A percentile compares a stretch with the other conserved stretches of the same genome.
phyloP scores from a whole-genome alignment of 2,797 vertebrate species.

The Gymnothorax javanicus region DNA sequence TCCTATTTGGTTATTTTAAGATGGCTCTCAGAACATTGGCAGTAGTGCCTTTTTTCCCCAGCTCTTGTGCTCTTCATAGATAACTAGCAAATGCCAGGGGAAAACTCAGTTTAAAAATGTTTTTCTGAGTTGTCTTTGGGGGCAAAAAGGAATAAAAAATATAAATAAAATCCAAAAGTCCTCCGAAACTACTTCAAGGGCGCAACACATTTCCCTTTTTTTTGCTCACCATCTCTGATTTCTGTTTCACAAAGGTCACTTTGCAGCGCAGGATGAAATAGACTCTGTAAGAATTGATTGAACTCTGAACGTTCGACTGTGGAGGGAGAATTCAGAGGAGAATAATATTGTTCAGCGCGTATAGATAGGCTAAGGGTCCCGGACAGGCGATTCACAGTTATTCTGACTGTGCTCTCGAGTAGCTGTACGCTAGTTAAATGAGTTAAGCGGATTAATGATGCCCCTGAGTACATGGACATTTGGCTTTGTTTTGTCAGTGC shows the following conservation, averaged over 20 bases:
- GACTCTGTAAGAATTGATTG: too few species aligned
- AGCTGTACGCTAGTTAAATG: background rate
- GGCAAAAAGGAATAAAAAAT: background rate
- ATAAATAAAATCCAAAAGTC: background rate
- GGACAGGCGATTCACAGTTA: background rate
- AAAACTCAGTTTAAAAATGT: constrained; percentile 1
- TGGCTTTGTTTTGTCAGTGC: constrained; percentile 7
- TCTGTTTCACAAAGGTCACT: constrained; percentile 3
- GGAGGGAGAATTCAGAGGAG: background rate
- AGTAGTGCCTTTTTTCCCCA: background rate
- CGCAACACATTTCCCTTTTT: background rate
- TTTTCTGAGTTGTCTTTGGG: background rate
- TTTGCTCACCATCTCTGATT: background rate
- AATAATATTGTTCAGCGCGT: background rate
- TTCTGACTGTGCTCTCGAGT: background rate
- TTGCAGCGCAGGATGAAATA: background rate
- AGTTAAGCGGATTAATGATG: constrained; percentile 7
- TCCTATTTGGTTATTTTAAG: background rate
- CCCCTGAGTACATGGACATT: background rate
- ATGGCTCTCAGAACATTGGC: background rate
- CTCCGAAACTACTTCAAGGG: background rate
- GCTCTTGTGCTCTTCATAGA: background rate
- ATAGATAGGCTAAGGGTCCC: background rate
- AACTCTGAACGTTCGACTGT: too few species aligned
- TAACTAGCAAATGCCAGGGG: too few species aligned